Percentiles rank a stretch among this genome's conserved stretches.
Evolutionary conservation across 2,888 invertebrate genomes (phyloP).

Genomic region (Hirtodrosophila duncani): DNA sequence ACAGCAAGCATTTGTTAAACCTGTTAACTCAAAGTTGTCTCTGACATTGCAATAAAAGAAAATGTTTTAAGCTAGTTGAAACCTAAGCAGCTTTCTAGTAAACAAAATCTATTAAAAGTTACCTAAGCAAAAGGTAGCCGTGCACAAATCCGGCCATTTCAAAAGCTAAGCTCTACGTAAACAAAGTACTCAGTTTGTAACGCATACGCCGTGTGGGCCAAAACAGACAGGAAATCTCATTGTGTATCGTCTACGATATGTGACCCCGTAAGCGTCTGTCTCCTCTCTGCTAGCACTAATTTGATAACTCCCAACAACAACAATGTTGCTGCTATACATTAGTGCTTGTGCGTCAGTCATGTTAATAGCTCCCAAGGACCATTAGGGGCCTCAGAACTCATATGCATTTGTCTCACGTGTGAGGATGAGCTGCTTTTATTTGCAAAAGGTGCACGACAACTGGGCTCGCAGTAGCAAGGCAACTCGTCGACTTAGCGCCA

Average conservation of each 20-base stretch:
- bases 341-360: slow-evolving; percentile 26
- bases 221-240: slow-evolving; percentile 7
- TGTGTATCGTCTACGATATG: slow-evolving; percentile 7
- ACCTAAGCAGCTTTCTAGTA: not conserved
- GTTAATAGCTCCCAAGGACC: slow-evolving; percentile 42
- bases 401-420: slow-evolving; percentile 67
- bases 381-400: slow-evolving; percentile 52
- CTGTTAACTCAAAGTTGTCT: too few species aligned
- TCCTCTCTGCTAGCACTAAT: slow-evolving; percentile 14
- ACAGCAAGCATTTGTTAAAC: too few species aligned
- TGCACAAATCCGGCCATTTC: not conserved
- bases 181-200: too few species aligned
- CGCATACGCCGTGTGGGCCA: slow-evolving; percentile 15
- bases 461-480: not conserved
- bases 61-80: not conserved
- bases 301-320: slow-evolving; percentile 17
- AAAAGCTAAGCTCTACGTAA: not conserved
- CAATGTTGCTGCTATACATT: slow-evolving; percentile 9
- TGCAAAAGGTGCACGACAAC: slow-evolving; percentile 20
- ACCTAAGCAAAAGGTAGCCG: not conserved
- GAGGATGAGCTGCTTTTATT: slow-evolving; percentile 50
- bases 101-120: slow-evolving; percentile 20
- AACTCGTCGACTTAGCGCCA: slow-evolving; percentile 27
- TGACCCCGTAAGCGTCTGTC: slow-evolving; percentile 2
- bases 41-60: slow-evolving; percentile 5